Base-by-base conservation (phyloP, 2,888 invertebrate species). In the Apodemia hepburni region DNA sequence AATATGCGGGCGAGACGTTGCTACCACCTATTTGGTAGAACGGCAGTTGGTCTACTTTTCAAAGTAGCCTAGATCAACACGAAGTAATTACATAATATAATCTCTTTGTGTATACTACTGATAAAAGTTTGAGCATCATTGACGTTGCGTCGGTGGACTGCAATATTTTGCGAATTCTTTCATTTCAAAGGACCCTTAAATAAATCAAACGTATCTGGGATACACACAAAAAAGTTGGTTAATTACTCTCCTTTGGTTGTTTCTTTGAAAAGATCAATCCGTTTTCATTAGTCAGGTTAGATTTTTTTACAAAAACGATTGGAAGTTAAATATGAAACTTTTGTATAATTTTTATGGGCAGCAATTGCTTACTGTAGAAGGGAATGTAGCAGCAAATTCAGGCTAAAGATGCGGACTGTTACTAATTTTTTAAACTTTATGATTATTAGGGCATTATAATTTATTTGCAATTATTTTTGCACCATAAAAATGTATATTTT, bases 131-230 rank as follows among this genome's bases (percentile, higher is more conserved):
- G 80, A 77, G 79, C 76, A 76, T 5, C 81, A 61, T 65, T 71
- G 81, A 51, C 61, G 64, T 74, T 75, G 75, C 75, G 74, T 75
- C 81, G 82, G 82, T 82, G 79, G 82, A 81, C 78, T 80, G 80
- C 79, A 83, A 87, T 85, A 86, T 87, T 90, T 90, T 75, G 90
- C 90, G 88, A 91, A 90, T 87, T 89, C 85, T 85, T 85, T 77
- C 81, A 85, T 89, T 84, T 82, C 79, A 79, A 85, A 87, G 82
- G 80, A 73, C 82, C 84, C 80, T 80, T 81, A 86, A 88, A 90
- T 90, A 90, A 90, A 91, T 90, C 90, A 90, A 90, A 90, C 82
- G 82, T 81, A 78, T 84, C 83, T 77, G 86, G 88, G 82, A 79
- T 80, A 74, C 80, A 77, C 79, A 82, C 87, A 91, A 91, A 90